Evolutionary conservation across 2,888 invertebrate genomes (phyloP).

Genomic region (Lapara coniferarum): DNA sequence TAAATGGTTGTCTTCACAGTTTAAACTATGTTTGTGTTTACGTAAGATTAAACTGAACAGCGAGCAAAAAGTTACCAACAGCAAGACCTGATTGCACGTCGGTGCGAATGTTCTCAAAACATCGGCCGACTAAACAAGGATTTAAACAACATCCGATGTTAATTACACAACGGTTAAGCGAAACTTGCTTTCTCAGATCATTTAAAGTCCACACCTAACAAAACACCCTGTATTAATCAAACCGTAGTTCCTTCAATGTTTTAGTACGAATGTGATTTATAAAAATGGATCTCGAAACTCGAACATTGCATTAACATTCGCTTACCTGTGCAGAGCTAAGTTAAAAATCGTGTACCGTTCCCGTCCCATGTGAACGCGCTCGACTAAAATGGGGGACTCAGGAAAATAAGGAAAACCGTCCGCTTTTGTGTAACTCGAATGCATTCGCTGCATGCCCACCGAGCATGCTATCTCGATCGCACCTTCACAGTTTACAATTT

Average conservation of each 20-base stretch:
- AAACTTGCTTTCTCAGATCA: constrained; percentile 25
- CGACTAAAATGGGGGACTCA: constrained; percentile 54
- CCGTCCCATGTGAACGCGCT: constrained; percentile 60
- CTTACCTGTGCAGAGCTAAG: constrained; percentile 69
- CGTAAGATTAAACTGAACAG: neutral
- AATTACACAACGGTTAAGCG: constrained; percentile 49
- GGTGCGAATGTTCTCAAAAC: constrained; percentile 3
- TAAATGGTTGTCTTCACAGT: too few relatives aligned
- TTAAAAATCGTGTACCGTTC: constrained; percentile 76
- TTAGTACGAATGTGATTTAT: constrained; percentile 40
- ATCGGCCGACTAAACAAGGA: constrained; percentile 39
- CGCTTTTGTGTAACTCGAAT: constrained; percentile 58
- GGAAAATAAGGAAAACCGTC: constrained; percentile 64
- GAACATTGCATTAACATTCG: constrained; percentile 63
- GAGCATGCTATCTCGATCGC: constrained; percentile 52
- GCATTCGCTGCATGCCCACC: constrained; percentile 53
- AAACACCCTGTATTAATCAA: too few relatives aligned
- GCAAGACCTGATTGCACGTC: neutral
- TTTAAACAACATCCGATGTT: constrained; percentile 46
- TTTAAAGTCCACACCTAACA: too few relatives aligned
- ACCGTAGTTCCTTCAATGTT: too few relatives aligned
- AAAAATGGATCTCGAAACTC: constrained; percentile 45
- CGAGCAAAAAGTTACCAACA: neutral
- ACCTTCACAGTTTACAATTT: constrained; percentile 49
- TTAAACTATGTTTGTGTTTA: neutral